Evolutionary conservation across 2,797 vertebrate species (phyloP).

Genomic region (Microchirus variegatus): DNA sequence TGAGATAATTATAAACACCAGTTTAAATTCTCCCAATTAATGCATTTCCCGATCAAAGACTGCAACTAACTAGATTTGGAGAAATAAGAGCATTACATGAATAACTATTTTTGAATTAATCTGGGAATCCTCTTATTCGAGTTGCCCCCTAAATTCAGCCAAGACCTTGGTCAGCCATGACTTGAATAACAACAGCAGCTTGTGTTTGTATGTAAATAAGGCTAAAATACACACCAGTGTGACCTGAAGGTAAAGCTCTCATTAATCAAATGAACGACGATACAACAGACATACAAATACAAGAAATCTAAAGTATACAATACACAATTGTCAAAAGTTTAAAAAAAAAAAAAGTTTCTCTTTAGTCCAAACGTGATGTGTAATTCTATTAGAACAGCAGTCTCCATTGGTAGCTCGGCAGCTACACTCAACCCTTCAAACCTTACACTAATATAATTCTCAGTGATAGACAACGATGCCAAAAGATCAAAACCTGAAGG

Average conservation of each 20-base stretch:
- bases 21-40: background rate
- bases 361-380: no score
- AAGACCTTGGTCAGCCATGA: slow-evolving; percentile 18
- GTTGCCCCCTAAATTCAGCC: background rate
- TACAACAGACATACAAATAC: no score
- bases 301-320: no score
- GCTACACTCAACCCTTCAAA: no score
- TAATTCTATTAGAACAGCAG: no score
- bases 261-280: slow-evolving; percentile 7
- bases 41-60: background rate
- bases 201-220: slow-evolving; percentile 9
- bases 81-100: background rate
- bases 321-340: no score
- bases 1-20: background rate
- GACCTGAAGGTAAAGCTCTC: slow-evolving; percentile 25
- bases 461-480: no score
- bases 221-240: slow-evolving; percentile 12
- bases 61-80: background rate
- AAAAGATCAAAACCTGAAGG: no score
- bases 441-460: no score
- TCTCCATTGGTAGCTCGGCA: no score
- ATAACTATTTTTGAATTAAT: slow-evolving; percentile 15
- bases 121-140: slow-evolving; percentile 25
- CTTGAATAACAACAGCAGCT: slow-evolving; percentile 24
- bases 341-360: no score